phyloP scores from a whole-genome alignment of 1,140 invertebrate species.

The Galleria mellonella region DNA sequence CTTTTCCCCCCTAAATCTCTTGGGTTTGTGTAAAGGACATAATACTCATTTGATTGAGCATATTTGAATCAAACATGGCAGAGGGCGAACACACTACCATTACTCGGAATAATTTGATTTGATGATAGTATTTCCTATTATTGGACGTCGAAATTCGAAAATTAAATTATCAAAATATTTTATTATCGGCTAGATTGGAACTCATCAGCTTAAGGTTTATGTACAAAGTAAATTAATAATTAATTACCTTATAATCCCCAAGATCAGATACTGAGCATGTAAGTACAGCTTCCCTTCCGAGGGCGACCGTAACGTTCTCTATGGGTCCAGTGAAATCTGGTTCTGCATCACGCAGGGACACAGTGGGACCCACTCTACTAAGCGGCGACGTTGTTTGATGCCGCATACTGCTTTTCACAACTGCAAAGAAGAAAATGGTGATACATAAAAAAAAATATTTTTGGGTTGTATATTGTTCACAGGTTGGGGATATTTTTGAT shows the following conservation, averaged over 20 bases:
- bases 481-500: not conserved
- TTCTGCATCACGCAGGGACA: conserved; percentile 68
- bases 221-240: no score
- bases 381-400: conserved; percentile 52
- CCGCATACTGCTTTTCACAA: conserved; percentile 48
- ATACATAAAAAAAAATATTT: not conserved
- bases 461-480: not conserved
- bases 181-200: no score
- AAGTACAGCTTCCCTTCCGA: conserved; percentile 84
- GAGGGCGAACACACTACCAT: no score
- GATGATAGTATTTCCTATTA: no score
- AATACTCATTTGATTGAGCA: no score
- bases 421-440: conserved; percentile 27
- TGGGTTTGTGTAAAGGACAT: no score
- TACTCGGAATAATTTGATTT: no score
- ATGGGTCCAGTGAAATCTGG: conserved; percentile 84
- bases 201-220: no score
- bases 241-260: conserved; percentile 84
- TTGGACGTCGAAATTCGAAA: no score
- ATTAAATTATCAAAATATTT: no score
- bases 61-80: no score
- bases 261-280: conserved; percentile 87
- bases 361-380: conserved; percentile 52
- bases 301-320: conserved; percentile 85
- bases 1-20: no score